Base-by-base conservation (phyloP, 2,113 vertebrate species). In the Aldabrachelys gigantea region DNA sequence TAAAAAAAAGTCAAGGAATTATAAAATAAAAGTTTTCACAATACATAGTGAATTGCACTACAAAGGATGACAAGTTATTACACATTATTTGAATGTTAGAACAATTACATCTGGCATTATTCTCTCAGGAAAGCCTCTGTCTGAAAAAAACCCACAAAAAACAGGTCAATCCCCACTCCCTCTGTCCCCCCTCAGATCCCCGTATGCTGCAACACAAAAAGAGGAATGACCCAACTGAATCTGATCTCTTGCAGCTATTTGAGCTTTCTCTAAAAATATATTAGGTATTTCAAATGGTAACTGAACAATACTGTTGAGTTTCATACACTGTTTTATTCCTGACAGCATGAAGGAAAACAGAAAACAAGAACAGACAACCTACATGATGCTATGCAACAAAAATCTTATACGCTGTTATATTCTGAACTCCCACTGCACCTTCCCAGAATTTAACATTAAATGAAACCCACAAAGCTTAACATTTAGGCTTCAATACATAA, bases 111-210 rank as follows among this genome's bases (percentile, higher is more conserved):
- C 88, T 86, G 83, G 93, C 79, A 86, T 38, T 52, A 11, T 65
- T 94, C 75, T 31, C 85, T 57, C 87, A 80, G 90, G 87, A 97
- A 96, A 95, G 87, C 69, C 82, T 89, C 41, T 84, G 49, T 56
- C 35, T 95, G 57, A 8, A n/a, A 82, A 90, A 88, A 94, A 84
- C 25, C 11, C 47, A 29, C 5, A 27, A 4, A 25, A 12, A 12
- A 25, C 56, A 57, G 27, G 57, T 62, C 53, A 92, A 91, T 91
- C 10, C 8, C 49, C 47, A 49, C 47, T 11, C 49, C 49, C 49
- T 11, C 49, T 10, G 10, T 10, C 49, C 49, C 49, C 1, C 49
- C 21, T 3, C 1, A 41, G 90, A 49, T 89, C 2, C 1, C 75
- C n/a, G 88, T 81, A 84, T 22, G 21, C 3, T 90, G 93, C 81